Evolutionary conservation across 1,140 invertebrate species (phyloP), one percentile per base, ranked within the genome.

Genomic region (Glossosoma conforme): DNA sequence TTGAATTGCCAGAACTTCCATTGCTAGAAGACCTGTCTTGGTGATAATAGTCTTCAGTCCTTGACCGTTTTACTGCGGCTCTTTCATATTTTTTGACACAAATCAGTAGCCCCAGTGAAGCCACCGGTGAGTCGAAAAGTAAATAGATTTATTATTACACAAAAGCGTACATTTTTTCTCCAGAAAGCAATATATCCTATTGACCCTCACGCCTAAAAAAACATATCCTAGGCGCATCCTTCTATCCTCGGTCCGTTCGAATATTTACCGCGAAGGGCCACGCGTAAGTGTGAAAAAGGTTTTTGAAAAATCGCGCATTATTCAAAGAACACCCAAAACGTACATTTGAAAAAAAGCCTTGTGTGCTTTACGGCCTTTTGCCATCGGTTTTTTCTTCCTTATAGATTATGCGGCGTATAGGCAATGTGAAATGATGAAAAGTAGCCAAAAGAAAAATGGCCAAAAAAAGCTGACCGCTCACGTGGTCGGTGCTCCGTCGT

Each of bases 391-490:
- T 14, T 2, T 35, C 9, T 49, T n/a, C 22, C 8, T 41, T 50
- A 46, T 36, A 47, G 36, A 53, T 53, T 46, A 53, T 41, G 44
- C 44, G 19, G 51, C 28, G 24, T 48, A 49, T 42, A 38, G 13
- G 21, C 22, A 37, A 19, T 50, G 47, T 22, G 37, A 50, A 50
- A 45, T 50, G 42, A 55, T 55, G 42, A 45, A 55, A 50, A 46
- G 46, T 24, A 32, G 44, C 15, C 14, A 17, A 44, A 21, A 48
- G 17, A 24, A 49, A 48, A 49, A 44, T 40, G 10, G 14, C 9
- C 3, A 1, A 1, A 43, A 56, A 56, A 55, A 56, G 36, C 13
- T 56, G 48, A 56, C 49, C 54, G 48, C 38, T 50, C 25, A 21
- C 28, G 25, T 33, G 41, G 33, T 21, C 21, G n/a, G 20, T 43